Evolutionary conservation across 2,888 invertebrate genomes (phyloP), one percentile per base, ranked within the genome.

Genomic region (Erebia palarica): DNA sequence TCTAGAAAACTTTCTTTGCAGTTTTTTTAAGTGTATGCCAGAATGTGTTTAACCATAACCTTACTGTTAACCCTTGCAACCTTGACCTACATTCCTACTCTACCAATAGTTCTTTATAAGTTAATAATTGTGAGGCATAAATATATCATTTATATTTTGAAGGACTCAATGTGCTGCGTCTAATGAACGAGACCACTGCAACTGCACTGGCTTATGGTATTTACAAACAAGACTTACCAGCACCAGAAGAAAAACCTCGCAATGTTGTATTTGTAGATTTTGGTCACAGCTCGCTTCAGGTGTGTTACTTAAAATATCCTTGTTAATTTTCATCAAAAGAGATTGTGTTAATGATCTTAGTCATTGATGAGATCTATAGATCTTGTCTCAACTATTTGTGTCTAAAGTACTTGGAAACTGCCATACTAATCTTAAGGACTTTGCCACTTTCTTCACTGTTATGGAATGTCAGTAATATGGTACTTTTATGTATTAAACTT

Each of bases 101-200:
- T 53, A 16, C 47, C 47, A 63, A 63, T 49, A 21, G 27, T 65
- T 60, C 47, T 36, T 47, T 61, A 60, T 51, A 58, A 49, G 49
- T 8, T 16, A 10, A 27, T 21, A 27, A 53, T 65, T 65, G 53
- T 65, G 65, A 8, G 3, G 8, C 21, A 18, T 18, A 65, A 66
- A 66, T 59, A 1, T 67, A 14, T 63, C 14, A 42, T 59, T 81
- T 83, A 36, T 81, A 94, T 95, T 59, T 81, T 83, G 42, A 81
- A 94, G 95, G 97, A 59, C 94, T 99, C 59, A 99, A 99, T 93
- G 98, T 99, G 57, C 93, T 99, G 68, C 96, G 98, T 75, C 94
- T 99, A 69, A 96, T 99, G 94, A 99, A 99, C 90, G 99, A 99
- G 93, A 98, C 99, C 36, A 98, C 99, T 7, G 98, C 99, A 11